Evolutionary conservation across 2,113 vertebrate species (phyloP).

Genomic region (Forbesichthys papilliferus): DNA sequence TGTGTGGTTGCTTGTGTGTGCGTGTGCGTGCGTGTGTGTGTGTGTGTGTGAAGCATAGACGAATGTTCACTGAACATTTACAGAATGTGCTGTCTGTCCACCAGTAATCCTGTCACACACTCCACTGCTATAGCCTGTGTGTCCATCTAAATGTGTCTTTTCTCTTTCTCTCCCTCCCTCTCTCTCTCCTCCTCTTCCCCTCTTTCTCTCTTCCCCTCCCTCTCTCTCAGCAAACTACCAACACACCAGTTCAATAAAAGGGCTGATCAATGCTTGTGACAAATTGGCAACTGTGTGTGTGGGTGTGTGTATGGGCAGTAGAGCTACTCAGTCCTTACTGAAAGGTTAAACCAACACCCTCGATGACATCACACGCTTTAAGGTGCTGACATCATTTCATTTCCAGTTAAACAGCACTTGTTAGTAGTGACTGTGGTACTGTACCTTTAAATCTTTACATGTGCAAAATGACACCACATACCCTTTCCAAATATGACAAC

Average conservation of each 20-base stretch:
- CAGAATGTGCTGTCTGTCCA: slow-evolving; percentile 58
- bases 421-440: too few relatives aligned
- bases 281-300: slow-evolving; percentile 64
- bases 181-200: background rate
- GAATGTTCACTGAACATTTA: slow-evolving; percentile 79
- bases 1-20: background rate
- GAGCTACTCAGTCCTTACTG: slow-evolving; percentile 38
- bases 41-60: slow-evolving; percentile 40
- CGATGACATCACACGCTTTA: slow-evolving; percentile 17
- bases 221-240: slow-evolving; percentile 62
- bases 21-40: slow-evolving; percentile 21
- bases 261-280: slow-evolving; percentile 82
- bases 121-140: slow-evolving; percentile 61
- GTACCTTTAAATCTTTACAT: too few relatives aligned
- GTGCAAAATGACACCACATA: too few relatives aligned
- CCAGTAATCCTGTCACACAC: slow-evolving; percentile 77
- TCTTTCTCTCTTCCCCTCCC: background rate
- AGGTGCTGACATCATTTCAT: slow-evolving; percentile 24
- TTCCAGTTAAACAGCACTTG: slow-evolving; percentile 8
- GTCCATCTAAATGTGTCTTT: slow-evolving; percentile 5
- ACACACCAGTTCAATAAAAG: slow-evolving; percentile 80
- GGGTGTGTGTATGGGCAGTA: background rate
- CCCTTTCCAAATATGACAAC: too few relatives aligned
- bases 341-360: slow-evolving; percentile 33
- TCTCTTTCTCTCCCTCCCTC: background rate